Conservation (phyloP, 2,797 vertebrate genomes). For the Cossypha niveicapilla region DNA sequence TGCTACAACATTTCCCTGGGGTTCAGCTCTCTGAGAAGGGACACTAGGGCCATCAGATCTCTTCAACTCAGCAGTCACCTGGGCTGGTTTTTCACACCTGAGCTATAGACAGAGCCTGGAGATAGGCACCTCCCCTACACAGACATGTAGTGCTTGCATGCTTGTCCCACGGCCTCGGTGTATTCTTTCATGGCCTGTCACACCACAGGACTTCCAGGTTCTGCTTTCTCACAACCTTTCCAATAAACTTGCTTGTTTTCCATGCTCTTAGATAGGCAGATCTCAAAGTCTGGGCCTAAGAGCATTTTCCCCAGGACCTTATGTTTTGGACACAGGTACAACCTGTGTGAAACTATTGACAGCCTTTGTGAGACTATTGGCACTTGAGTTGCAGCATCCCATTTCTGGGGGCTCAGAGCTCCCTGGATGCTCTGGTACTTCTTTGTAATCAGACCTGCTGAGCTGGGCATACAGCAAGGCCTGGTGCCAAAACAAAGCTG, state of each 20-base stretch:
- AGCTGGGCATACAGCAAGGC: background rate
- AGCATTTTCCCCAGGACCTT: background rate
- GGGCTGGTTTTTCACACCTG: background rate
- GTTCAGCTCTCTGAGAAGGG: background rate
- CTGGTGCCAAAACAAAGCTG: background rate
- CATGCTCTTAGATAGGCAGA: background rate
- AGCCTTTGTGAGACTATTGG: background rate
- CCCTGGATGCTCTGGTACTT: background rate
- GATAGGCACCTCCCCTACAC: background rate
- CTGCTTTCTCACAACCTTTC: background rate
- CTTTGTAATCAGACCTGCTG: background rate
- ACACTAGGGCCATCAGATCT: background rate
- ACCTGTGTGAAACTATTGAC: background rate
- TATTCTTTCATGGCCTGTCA: background rate
- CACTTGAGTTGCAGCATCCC: background rate
- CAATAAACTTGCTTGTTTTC: background rate
- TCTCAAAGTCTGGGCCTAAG: background rate
- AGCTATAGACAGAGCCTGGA: background rate
- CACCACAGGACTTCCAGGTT: background rate
- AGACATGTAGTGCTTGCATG: background rate
- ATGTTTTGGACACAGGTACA: background rate
- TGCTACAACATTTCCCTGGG: background rate
- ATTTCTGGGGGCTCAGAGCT: background rate
- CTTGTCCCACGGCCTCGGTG: background rate
- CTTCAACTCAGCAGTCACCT: background rate